These are phyloP conservation scores for Poecilia gillii DNA, from an alignment of 2,797 vertebrate species.

Conservation along the genomic window DNA sequence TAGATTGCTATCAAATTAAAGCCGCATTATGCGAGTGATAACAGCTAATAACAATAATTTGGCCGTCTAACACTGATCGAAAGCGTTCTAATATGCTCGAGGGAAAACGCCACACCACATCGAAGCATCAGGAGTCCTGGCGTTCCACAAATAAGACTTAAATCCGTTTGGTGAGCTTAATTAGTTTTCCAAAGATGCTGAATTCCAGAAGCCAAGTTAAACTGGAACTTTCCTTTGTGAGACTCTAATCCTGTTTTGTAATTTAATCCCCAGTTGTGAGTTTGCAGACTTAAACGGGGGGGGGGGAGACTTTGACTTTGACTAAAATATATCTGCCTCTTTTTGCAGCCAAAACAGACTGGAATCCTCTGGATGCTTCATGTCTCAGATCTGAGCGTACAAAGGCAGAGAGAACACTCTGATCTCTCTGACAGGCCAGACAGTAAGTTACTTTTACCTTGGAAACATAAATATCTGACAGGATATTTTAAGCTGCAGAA, in stretches of 20 bases:
- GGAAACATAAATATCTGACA: background rate
- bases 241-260: background rate
- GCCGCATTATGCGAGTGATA: background rate
- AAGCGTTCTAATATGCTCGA: background rate
- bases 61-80: background rate
- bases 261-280: background rate
- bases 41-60: background rate
- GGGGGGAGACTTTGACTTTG: background rate
- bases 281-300: background rate
- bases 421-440: slow-evolving; percentile 72
- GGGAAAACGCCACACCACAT: too few relatives aligned
- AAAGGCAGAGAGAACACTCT: slow-evolving; percentile 65
- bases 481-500: slow-evolving; percentile 1
- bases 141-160: background rate
- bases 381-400: slow-evolving; percentile 63
- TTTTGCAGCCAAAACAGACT: slow-evolving; percentile 72
- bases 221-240: background rate
- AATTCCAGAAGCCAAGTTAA: background rate
- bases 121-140: too few relatives aligned
- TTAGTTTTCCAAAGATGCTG: background rate
- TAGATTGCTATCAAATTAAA: background rate
- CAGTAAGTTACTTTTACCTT: slow-evolving; percentile 62
- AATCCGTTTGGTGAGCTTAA: too few relatives aligned
- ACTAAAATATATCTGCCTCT: slow-evolving; percentile 22
- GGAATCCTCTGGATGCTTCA: slow-evolving; percentile 65